Base-by-base conservation (phyloP, 2,113 vertebrate species). In the Pseudorhombus dupliciocellatus region DNA sequence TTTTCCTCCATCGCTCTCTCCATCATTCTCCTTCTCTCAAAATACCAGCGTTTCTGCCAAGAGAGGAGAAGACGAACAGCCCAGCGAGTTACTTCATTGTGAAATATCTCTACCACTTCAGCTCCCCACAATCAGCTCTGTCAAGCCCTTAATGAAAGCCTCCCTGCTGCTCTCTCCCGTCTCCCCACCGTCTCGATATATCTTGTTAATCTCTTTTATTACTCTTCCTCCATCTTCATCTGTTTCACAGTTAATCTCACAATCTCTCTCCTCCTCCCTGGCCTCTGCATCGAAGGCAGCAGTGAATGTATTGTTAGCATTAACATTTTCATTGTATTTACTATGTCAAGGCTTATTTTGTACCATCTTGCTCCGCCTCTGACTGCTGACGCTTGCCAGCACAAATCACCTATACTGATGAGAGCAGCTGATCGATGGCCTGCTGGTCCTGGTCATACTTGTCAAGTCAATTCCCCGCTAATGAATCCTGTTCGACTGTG, bases 361-460 rank as follows among this genome's bases (percentile, higher is more conserved):
- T 7, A 1, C 18, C 16, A 15, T 37, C 11, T 52, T 5, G 1
- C 40, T 44, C 67, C 44, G 20, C 56, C 22, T 30, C 44, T 52
- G 16, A 0, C 24, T 26, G 60, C 53, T 70, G 79, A 75, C 53
- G 6, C 75, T 66, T n/a, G 70, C 66, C 66, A 81, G 71, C 69
- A 71, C 63, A 26, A 75, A 83, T 88, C 83, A 83, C 79, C 79
- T 65, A 73, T 81, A 84, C 77, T 75, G 87, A 87, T 65, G 81
- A 84, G 81, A 83, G 87, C 70, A 66, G 77, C 81, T 84, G 79
- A 90, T 88, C 62, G 71, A 81, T 90, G 87, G 42, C 70, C 68
- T 57, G 63, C 77, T 60, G 54, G 52, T 74, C 65, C 72, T 70
- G 79, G 75, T 83, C 79, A 79, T 59, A 52, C 73, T 69, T 81